Evolutionary conservation across 2,888 invertebrate genomes (phyloP), one percentile per base, ranked within the genome.

Genomic region (Eremobia ochroleuca): DNA sequence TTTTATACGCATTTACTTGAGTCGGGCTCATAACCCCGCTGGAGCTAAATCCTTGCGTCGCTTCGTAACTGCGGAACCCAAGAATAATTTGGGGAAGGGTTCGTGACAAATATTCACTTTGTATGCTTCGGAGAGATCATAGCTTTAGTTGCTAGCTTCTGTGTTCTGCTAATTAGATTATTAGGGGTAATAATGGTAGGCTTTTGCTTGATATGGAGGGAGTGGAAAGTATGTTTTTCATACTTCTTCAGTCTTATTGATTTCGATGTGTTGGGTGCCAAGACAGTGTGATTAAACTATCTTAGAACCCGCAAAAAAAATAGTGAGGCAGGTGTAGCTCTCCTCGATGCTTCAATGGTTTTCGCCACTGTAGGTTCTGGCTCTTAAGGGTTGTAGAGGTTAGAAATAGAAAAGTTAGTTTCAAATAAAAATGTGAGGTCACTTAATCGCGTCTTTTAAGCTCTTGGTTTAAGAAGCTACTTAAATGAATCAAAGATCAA

Each of bases 51-150:
- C 84, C 81, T 86, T 78, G 84, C 65, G 81, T 58, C 86, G 82
- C 82, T 87, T 87, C 84, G 79, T 86, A 87, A 87, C 87, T 81
- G 81, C 73, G 40, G 87, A 87, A 82, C 84, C 84, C 87, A 69
- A 81, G 84, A 86, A 84, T 87, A 82, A 86, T 87, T 86, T 86
- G 69, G 78, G 71, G 40, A 77, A 79, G 80, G 82, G 74, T 84
- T 79, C 59, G 67, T 70, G 76, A 82, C 79, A 81, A 80, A 77
- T 82, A 85, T 82, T 87, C 77, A 87, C 85, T 87, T 80, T 79
- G 78, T 79, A 31, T 65, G 71, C 73, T 68, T 79, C 52, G 21
- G 64, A 75, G 79, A 82, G 66, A 77, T 83, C 64, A 49, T 66
- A 61, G 68, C 62, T 52, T 58, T 71, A 72, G 37, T 58, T 58